Base-by-base conservation (phyloP, 2,888 invertebrate genomes). In the Aphidoletes aphidimyza region DNA sequence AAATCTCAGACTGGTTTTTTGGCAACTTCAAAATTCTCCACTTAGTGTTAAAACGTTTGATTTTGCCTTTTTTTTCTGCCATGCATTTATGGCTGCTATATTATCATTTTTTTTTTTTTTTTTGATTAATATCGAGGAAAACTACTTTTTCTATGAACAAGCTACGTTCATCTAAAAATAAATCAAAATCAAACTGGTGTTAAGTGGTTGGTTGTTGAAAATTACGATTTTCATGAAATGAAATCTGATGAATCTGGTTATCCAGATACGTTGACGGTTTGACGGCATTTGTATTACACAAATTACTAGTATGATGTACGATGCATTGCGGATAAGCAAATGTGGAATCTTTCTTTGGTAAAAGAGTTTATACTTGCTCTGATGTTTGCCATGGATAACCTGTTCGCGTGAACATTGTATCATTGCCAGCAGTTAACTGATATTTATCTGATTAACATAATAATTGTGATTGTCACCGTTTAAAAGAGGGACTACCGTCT, bases 401-500 rank as follows among this genome's bases (percentile, higher is more conserved):
- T 69, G 69, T 54, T 54, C 5, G 26, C 22, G 22, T 26, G 54
- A 54, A 42, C 42, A 42, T 54, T 30, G 69, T 30, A 30, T 69
- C 69, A 69, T 69, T 69, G 69, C 69, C 30, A 69, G 2, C 17
- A 69, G 9, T 30, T 54, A 69, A 11, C 19, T 14, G 69, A 54
- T 54, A 54, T 54, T 54, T 54, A 54, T 69, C 69, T 30, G 69
- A 69, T 54, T 69, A 69, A 30, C 34, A 30, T 34, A 69, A 69
- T 30, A 34, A 30, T 30, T 69, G 69, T 69, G 69, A 69, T 34
- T 69, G 42, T 30, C 14, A 69, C 30, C 69, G 14, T 30, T 69
- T 9, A 11, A 69, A 34, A 30, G 34, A 69, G 11, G 2, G 69
- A 30, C 30, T 30, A n/a, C 26, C 54, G 22, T n/a, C 22, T 22